A percentile compares a stretch with the other conserved stretches of the same genome.
phyloP scores from a whole-genome alignment of 2,113 vertebrate genomes.

The Elaphurus davidianus region DNA sequence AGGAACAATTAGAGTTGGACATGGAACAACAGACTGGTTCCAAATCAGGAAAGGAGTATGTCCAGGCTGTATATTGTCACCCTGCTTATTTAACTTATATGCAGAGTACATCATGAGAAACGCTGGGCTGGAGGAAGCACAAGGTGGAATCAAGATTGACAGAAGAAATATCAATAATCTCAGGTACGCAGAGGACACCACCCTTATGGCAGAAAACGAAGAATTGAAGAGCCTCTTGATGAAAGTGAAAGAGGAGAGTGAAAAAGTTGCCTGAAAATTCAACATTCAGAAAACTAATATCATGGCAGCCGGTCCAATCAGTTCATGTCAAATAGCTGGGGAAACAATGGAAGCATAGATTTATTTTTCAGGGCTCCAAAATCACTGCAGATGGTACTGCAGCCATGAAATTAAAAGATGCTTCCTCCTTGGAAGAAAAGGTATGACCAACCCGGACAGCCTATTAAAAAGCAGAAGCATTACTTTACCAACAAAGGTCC shows the following conservation, averaged over 20 bases:
- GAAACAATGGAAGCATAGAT: background rate
- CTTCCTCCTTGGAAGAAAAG: background rate
- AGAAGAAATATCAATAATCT: background rate
- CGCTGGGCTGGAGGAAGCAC: background rate
- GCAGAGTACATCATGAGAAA: background rate
- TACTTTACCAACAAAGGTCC: background rate
- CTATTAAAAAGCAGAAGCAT: background rate
- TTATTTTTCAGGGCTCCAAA: background rate
- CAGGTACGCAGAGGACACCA: background rate
- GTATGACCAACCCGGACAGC: background rate
- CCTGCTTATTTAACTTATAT: background rate
- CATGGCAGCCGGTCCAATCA: fast-evolving
- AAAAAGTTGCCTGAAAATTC: background rate
- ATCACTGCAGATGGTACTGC: background rate
- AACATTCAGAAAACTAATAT: background rate
- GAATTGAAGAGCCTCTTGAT: background rate
- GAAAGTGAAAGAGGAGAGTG: background rate
- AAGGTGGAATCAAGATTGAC: background rate
- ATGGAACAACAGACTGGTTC: background rate
- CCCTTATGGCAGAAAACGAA: background rate
- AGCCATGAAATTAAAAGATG: background rate
- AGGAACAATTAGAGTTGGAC: background rate
- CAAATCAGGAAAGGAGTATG: background rate
- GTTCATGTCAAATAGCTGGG: background rate
- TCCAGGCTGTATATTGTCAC: background rate